Base-by-base conservation (phyloP, 2,888 invertebrate genomes). In the Hemistola chrysoprasaria region DNA sequence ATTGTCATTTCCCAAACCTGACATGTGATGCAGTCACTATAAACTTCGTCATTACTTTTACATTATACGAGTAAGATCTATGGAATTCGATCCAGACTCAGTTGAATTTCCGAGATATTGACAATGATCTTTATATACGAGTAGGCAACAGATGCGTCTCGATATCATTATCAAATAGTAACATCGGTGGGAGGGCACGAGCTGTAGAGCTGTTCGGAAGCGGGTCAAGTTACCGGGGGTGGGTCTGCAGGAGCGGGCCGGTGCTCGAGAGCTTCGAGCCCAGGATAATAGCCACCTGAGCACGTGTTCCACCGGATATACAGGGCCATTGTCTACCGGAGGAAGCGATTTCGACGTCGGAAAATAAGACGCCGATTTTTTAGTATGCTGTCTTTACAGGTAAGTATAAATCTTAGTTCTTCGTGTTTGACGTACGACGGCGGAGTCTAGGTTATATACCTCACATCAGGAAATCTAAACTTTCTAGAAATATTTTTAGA, bases 301-400 rank as follows among this genome's bases (percentile, higher is more conserved):
- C 87, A 88, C 87, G 87, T 88, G 88, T 86, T 74, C 77, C 62
- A 62, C 88, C 88, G 87, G 87, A 88, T 87, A 81, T 71, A 68
- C 65, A 69, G 65, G 64, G 69, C 84, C 62, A 87, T 88, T 87
- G 87, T 87, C 78, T 85, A 69, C 68, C 70, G 68, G 76, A 87
- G 86, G 87, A 87, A 87, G 75, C 78, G 78, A 82, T 84, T 84
- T 79, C 66, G 81, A 78, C 78, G 70, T 71, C 75, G 68, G 71
- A 77, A 78, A 81, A 84, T 81, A 65, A 66, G 76, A 78, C 78
- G 75, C 72, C 71, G 76, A 75, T 78, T 78, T 83, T 76, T 78
- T 66, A 57, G 55, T 61, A 62, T 58, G 58, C 28, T 26, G 56
- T 57, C 44, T 56, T 50, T 50, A 23, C 56, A 60, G 61, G 61